Conservation (phyloP, 2,888 invertebrate genomes). For the Troilus luridus region DNA sequence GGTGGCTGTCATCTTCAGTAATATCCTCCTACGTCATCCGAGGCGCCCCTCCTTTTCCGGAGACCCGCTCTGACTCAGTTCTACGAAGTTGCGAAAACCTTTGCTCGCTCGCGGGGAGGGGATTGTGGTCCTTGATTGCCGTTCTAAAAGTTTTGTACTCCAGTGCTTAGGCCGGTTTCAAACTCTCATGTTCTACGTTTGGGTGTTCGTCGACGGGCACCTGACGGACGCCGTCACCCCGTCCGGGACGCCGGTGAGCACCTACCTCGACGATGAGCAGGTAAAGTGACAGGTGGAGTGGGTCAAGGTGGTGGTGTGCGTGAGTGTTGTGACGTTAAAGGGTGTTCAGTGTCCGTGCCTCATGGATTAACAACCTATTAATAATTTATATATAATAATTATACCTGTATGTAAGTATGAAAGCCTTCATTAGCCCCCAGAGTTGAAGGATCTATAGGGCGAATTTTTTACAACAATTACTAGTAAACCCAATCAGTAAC, state of each 20-base stretch:
- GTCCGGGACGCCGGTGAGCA: constrained; percentile 33
- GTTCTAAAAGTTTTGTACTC: constrained; percentile 39
- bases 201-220: constrained; percentile 54
- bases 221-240: constrained; percentile 41
- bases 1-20: background rate
- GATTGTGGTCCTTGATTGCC: constrained; percentile 41
- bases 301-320: constrained; percentile 17
- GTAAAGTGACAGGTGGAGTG: constrained; percentile 2
- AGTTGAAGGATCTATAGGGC: too few species aligned
- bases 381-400: background rate
- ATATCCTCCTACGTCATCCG: constrained; percentile 39
- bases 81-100: constrained; percentile 55
- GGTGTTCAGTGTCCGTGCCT: constrained; percentile 1
- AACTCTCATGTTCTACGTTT: constrained; percentile 50
- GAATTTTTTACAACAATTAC: too few species aligned
- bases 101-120: constrained; percentile 39
- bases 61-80: constrained; percentile 42
- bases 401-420: constrained; percentile 15
- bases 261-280: constrained; percentile 40
- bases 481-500: too few species aligned
- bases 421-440: background rate
- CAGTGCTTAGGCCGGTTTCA: background rate
- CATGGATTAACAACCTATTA: background rate
- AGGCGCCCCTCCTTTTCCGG: constrained; percentile 42
- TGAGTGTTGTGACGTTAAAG: background rate